Percentiles rank a stretch among this genome's conserved stretches.
Conservation (phyloP, 1,140 invertebrate genomes). For the Reticulitermes speratus region DNA sequence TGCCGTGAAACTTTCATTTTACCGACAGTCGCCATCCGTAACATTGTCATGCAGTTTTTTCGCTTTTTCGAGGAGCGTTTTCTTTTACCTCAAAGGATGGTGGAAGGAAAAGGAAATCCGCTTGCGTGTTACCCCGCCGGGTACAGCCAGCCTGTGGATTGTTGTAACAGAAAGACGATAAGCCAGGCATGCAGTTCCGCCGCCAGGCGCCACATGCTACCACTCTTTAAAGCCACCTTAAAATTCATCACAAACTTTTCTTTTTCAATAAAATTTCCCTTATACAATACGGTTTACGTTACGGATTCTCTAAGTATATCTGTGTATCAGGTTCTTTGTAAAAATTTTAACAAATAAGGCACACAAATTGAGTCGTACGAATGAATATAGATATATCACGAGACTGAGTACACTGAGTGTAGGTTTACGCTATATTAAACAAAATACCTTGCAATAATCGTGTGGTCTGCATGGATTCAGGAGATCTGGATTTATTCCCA, state of each 20-base stretch:
- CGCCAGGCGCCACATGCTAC: not conserved
- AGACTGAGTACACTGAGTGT: too few species aligned
- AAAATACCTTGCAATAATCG: too few species aligned
- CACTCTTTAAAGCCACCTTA: not conserved
- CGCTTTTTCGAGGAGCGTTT: not conserved
- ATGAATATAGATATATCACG: too few species aligned
- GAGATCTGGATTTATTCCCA: too few species aligned
- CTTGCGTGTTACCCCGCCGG: not conserved
- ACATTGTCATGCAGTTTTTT: not conserved
- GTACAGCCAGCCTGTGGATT: not conserved
- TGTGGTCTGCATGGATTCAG: too few species aligned
- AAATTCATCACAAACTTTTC: not conserved
- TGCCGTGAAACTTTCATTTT: not conserved
- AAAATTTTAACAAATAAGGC: too few species aligned
- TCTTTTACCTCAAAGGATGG: not conserved
- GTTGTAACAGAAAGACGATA: not conserved
- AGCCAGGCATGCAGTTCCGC: not conserved
- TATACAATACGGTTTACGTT: not conserved
- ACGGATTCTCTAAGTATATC: too few species aligned
- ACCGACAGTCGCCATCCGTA: not conserved
- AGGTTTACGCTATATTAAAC: too few species aligned
- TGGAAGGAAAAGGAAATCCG: not conserved
- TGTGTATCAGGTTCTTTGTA: too few species aligned
- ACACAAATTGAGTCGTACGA: too few species aligned
- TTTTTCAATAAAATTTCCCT: not conserved